phyloP scores from a whole-genome alignment of 2,888 invertebrate genomes.

The Syritta pipiens region DNA sequence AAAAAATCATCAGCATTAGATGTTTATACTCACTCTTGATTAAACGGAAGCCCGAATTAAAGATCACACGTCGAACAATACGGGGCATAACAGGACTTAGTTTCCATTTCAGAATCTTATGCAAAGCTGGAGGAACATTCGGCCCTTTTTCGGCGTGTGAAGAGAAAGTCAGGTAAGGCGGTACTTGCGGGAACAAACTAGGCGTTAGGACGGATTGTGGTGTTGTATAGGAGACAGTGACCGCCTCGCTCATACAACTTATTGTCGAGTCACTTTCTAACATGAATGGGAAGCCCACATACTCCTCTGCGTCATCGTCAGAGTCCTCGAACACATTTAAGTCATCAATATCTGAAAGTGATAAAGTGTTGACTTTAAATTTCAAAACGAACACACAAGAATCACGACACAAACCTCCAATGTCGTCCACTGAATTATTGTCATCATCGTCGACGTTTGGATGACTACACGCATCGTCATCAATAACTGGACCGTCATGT shows the following conservation, averaged over 20 bases:
- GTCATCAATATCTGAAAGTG: slow-evolving; percentile 75
- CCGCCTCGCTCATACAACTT: slow-evolving; percentile 66
- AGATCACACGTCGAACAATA: slow-evolving; percentile 92
- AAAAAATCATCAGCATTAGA: too few species aligned
- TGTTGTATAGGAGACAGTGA: slow-evolving; percentile 71
- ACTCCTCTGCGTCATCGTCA: slow-evolving; percentile 76
- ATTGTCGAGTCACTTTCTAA: slow-evolving; percentile 72
- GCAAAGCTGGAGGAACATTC: slow-evolving; percentile 85
- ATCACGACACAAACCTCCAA: slow-evolving; percentile 38
- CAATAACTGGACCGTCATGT: slow-evolving; percentile 21
- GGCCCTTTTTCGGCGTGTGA: slow-evolving; percentile 83
- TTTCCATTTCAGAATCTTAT: slow-evolving; percentile 94
- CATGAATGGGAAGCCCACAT: slow-evolving; percentile 75
- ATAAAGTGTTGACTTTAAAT: background rate
- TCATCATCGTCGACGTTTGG: slow-evolving; percentile 42
- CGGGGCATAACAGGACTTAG: slow-evolving; percentile 96
- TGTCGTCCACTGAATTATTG: slow-evolving; percentile 36
- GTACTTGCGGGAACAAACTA: slow-evolving; percentile 86
- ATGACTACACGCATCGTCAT: slow-evolving; percentile 47
- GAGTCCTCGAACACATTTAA: slow-evolving; percentile 76
- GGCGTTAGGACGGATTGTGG: slow-evolving; percentile 79
- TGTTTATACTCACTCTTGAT: slow-evolving; percentile 88
- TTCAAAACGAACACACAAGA: background rate
- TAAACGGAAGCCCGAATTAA: slow-evolving; percentile 91
- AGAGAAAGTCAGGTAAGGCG: slow-evolving; percentile 89